Evolutionary conservation across 2,797 vertebrate genomes (phyloP).

Genomic region (Spea hammondii): DNA sequence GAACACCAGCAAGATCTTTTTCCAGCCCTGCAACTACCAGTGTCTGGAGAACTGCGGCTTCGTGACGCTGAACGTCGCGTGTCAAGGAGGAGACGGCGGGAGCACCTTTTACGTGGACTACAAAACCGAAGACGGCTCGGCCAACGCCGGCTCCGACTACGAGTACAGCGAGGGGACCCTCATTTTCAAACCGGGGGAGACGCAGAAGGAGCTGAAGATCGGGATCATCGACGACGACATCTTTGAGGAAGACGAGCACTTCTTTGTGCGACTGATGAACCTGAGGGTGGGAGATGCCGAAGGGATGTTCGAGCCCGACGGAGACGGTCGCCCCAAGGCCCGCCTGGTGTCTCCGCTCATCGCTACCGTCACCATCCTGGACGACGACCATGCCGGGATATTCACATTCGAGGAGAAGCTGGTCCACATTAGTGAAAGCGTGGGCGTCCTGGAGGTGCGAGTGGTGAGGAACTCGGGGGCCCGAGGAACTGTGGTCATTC

Average conservation of each 20-base stretch:
- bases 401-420: constrained; percentile 85
- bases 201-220: constrained; percentile 83
- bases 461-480: constrained; percentile 87
- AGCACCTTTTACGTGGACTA: constrained; percentile 96
- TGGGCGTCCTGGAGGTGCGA: constrained; percentile 87
- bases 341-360: constrained; percentile 80
- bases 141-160: constrained; percentile 85
- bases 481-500: constrained; percentile 85
- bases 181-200: constrained; percentile 93
- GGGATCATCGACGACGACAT: constrained; percentile 94
- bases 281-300: constrained; percentile 84
- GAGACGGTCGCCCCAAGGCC: constrained; percentile 76
- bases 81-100: constrained; percentile 76
- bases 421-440: constrained; percentile 86
- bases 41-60: constrained; percentile 94
- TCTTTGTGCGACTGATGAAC: constrained; percentile 85
- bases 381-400: constrained; percentile 95
- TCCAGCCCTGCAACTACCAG: constrained; percentile 85
- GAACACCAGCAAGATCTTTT: constrained; percentile 82
- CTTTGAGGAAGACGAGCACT: constrained; percentile 92
- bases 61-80: constrained; percentile 73
- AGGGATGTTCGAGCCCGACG: constrained; percentile 88
- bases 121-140: constrained; percentile 90
- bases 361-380: constrained; percentile 90
- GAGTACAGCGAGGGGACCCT: constrained; percentile 87